A percentile compares a stretch with the other conserved stretches of the same genome.
phyloP scores from a whole-genome alignment of 2,888 invertebrate genomes.

The Nomada goodeniana region DNA sequence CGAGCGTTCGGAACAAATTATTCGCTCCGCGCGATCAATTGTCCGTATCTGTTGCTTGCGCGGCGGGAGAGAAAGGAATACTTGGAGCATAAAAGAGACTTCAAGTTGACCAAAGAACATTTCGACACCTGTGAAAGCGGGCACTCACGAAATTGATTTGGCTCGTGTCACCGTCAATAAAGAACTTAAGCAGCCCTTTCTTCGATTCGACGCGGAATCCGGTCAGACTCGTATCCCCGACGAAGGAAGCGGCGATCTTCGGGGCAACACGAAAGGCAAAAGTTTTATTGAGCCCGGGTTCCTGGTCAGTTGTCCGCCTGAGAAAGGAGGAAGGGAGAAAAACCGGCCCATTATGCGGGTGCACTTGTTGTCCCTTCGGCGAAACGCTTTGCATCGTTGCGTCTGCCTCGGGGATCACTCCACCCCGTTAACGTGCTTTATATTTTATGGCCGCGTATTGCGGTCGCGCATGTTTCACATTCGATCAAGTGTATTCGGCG shows the following conservation, averaged over 20 bases:
- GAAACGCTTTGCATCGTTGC: slow-evolving; percentile 71
- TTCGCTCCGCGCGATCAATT: slow-evolving; percentile 14
- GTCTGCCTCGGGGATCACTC: slow-evolving; percentile 55
- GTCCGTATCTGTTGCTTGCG: not conserved
- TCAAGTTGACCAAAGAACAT: slow-evolving; percentile 18
- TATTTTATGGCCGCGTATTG: slow-evolving; percentile 26
- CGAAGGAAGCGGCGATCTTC: slow-evolving; percentile 15
- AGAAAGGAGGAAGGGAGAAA: slow-evolving; percentile 55
- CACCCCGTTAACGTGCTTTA: slow-evolving; percentile 35
- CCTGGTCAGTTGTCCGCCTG: slow-evolving; percentile 53
- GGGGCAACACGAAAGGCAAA: slow-evolving; percentile 59
- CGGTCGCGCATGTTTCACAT: too few species aligned
- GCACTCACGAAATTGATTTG: slow-evolving; percentile 59
- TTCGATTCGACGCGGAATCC: slow-evolving; percentile 58
- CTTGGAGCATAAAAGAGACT: slow-evolving; percentile 5
- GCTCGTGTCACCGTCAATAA: slow-evolving; percentile 65
- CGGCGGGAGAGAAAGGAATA: not conserved
- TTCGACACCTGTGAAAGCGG: slow-evolving; percentile 40
- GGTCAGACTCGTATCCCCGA: slow-evolving; percentile 20
- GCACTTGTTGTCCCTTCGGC: slow-evolving; percentile 74
- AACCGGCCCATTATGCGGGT: slow-evolving; percentile 69
- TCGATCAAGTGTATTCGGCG: not conserved
- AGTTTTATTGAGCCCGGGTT: slow-evolving; percentile 66
- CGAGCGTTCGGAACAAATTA: not conserved
- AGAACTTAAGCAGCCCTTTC: slow-evolving; percentile 61